phyloP scores from a whole-genome alignment of 2,113 vertebrate species.

The Patagioenas fasciata region DNA sequence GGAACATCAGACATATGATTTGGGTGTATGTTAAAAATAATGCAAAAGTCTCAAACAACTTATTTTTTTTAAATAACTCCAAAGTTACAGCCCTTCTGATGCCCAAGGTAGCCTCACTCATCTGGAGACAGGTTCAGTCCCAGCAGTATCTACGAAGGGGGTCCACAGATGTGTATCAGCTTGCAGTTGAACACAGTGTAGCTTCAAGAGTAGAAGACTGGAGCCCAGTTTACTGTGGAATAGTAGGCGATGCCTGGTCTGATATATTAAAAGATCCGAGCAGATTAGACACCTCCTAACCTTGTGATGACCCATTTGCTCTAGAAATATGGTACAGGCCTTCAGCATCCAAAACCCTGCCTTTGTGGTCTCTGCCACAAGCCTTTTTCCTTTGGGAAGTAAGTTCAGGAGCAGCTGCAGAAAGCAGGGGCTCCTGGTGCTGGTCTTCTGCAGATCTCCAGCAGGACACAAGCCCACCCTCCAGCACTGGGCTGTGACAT shows the following conservation, averaged over 20 bases:
- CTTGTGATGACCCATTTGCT: neutral
- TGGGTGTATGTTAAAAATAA: neutral
- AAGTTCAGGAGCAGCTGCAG: neutral
- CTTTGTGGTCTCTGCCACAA: neutral
- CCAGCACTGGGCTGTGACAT: neutral
- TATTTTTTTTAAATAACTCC: neutral
- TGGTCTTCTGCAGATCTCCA: neutral
- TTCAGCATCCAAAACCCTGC: accelerated
- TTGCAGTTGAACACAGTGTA: neutral
- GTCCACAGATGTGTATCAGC: neutral
- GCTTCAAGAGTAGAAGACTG: neutral
- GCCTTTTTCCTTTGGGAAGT: neutral
- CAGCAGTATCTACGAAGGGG: neutral
- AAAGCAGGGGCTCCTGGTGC: neutral
- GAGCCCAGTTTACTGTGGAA: neutral
- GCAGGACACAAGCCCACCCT: neutral
- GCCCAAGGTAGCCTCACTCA: neutral
- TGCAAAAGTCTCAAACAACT: neutral
- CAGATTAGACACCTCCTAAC: neutral
- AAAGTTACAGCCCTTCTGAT: neutral
- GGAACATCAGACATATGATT: neutral
- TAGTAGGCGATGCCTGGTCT: neutral
- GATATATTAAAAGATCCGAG: neutral
- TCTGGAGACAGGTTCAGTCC: neutral
- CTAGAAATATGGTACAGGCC: neutral